Base-by-base conservation (phyloP, 2,113 vertebrate genomes). In the Actenoides hombroni region DNA sequence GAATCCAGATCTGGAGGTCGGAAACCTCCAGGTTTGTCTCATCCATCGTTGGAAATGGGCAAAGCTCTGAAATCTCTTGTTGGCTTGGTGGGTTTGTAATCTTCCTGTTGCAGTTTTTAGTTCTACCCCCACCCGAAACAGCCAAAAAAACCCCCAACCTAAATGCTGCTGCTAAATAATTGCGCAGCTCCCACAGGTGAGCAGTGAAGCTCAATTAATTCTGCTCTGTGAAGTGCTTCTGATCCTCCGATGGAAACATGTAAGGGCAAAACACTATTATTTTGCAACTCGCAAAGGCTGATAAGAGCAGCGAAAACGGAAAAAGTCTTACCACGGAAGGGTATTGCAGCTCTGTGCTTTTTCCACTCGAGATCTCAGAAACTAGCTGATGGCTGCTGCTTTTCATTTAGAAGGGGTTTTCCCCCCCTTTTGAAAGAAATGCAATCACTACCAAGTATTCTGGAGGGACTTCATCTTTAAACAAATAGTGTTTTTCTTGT, bases 401-500 rank as follows among this genome's bases (percentile, higher is more conserved):
- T 96, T 96, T 97, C 92, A 94, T 97, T 96, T 97, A 39, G n/a
- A 95, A 95, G 83, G 94, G 86, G 80, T 95, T 87, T 84, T 13
- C 54, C 80, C 93, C 95, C 78, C 17, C 65, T 93, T 82, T 88
- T 90, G 76, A 93, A 95, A 97, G 94, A 96, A 68, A 49, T 0
- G 6, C 48, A 88, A 49, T 95, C 75, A 35, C 92, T 83, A 91
- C 91, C 86, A 81, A 95, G 83, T 94, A 29, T 92, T 95, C 94
- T 97, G 78, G 80, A 94, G 88, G 70, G 96, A 97, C 96, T 97
- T 97, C 74, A 73, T 97, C 93, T 97, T 96, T 96, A 96, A 97
- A 97, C 88, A 96, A 67, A 48, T 86, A 75, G 54, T 97, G 96
- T 97, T 97, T 97, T 97, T 89, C 93, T 97, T 97, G 49, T 93